Conservation (phyloP, 1,140 invertebrate genomes). For the Drosophila ananassae region DNA sequence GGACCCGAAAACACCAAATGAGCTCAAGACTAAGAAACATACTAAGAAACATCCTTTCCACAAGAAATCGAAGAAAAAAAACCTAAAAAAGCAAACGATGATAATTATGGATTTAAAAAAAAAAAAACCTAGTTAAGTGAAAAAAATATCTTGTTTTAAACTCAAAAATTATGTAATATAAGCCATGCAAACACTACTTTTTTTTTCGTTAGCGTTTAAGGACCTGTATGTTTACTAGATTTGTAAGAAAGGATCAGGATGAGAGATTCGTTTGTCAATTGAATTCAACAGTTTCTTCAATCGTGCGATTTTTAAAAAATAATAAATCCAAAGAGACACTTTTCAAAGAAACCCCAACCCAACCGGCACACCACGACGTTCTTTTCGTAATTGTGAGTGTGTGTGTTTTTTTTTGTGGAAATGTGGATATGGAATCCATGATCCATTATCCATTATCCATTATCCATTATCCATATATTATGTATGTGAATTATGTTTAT, state of each 20-base stretch:
- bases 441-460: too few relatives aligned
- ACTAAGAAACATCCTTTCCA: background rate
- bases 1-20: background rate
- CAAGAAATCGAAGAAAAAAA: background rate
- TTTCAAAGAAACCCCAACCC: too few relatives aligned
- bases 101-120: too few relatives aligned
- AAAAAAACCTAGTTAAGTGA: too few relatives aligned
- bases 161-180: constrained; percentile 1
- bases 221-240: constrained; percentile 23
- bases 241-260: constrained; percentile 18
- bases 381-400: too few relatives aligned
- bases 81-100: background rate
- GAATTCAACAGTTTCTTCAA: background rate
- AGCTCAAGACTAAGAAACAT: background rate
- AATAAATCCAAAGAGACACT: background rate
- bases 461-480: background rate
- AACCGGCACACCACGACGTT: too few relatives aligned
- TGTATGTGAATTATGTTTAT: background rate
- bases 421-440: too few relatives aligned
- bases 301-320: background rate
- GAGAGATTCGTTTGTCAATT: background rate
- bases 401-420: too few relatives aligned
- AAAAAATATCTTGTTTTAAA: constrained; percentile 3
- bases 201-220: background rate
- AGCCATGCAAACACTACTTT: background rate